These are phyloP conservation scores for Ophiodon elongatus DNA, from an alignment of 2,113 vertebrate species.

Conservation along the genomic window DNA sequence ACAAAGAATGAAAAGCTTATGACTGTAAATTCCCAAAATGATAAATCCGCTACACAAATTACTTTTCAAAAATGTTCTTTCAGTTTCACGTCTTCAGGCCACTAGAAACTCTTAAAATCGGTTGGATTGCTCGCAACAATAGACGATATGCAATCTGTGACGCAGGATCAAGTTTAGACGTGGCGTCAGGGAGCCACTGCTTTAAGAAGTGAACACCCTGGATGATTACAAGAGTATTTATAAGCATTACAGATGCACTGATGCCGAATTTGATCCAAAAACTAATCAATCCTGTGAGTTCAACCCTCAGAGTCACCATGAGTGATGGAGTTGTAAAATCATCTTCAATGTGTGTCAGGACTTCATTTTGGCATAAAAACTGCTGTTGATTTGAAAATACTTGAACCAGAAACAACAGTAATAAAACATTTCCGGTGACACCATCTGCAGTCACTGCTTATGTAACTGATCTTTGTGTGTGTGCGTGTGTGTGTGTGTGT, in stretches of 20 bases:
- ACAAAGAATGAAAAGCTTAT: too few relatives aligned
- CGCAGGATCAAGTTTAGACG: not conserved
- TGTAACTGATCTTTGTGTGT: slow-evolving; percentile 17
- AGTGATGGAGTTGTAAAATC: not conserved
- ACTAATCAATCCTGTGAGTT: not conserved
- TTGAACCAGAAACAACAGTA: slow-evolving; percentile 19
- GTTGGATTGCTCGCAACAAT: not conserved
- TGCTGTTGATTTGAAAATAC: slow-evolving; percentile 25
- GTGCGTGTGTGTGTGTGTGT: slow-evolving; percentile 24
- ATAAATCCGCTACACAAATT: not conserved
- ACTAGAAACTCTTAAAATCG: not conserved
- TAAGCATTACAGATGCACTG: not conserved
- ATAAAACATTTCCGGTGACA: slow-evolving; percentile 13
- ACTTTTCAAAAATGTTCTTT: not conserved
- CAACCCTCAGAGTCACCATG: not conserved
- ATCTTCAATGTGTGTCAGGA: slow-evolving; percentile 1
- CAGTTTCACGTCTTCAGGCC: not conserved
- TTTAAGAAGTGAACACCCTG: not conserved
- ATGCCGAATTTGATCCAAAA: not conserved
- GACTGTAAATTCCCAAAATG: too few relatives aligned
- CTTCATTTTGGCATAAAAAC: not conserved
- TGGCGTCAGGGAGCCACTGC: not conserved
- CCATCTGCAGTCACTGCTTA: slow-evolving; percentile 3
- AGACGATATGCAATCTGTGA: not conserved
- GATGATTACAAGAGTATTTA: not conserved